phyloP scores from a whole-genome alignment of 2,113 vertebrate species.

The Syrrhaptes paradoxus region DNA sequence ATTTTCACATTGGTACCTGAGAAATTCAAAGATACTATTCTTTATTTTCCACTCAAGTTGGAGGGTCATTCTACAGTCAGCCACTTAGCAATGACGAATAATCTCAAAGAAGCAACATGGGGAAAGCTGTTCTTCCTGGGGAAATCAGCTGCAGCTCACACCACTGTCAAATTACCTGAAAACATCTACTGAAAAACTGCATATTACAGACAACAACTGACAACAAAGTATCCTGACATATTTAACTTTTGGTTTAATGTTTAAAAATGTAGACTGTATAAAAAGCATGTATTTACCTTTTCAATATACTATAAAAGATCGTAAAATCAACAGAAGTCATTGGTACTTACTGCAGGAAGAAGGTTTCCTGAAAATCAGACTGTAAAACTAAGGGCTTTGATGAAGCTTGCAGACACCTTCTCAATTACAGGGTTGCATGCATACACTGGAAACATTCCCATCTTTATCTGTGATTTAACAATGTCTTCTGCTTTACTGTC shows the following conservation, averaged over 20 bases:
- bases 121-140: background rate
- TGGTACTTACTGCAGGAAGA: background rate
- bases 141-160: background rate
- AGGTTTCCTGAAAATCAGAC: background rate
- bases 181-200: background rate
- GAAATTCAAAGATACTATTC: background rate
- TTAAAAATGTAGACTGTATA: background rate
- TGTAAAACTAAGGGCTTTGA: background rate
- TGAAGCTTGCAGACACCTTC: background rate
- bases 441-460: background rate
- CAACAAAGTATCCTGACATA: background rate
- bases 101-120: background rate
- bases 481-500: background rate
- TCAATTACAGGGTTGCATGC: background rate
- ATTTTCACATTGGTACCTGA: background rate
- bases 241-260: background rate
- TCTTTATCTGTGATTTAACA: background rate
- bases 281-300: background rate
- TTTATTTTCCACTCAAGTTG: background rate
- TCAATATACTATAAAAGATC: background rate
- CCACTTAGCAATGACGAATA: background rate
- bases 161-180: background rate
- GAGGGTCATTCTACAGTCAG: background rate
- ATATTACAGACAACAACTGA: background rate
- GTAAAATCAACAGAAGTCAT: background rate